Evolutionary conservation across 2,797 vertebrate species (phyloP).

Genomic region (Moxostoma hubbsi): DNA sequence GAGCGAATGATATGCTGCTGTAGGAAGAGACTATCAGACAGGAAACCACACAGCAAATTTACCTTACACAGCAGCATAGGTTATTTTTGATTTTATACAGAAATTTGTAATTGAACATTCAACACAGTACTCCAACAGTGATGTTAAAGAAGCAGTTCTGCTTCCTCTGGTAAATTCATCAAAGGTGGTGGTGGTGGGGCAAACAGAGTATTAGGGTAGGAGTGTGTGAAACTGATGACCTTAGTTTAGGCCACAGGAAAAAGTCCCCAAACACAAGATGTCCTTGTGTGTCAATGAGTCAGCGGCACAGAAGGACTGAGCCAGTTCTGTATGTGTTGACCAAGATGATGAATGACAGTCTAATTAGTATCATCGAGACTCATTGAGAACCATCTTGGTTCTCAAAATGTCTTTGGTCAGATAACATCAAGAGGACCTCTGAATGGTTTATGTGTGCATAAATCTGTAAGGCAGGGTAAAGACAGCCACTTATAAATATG

Average conservation of each 20-base stretch:
- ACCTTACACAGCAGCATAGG: neutral
- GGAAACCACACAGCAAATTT: neutral
- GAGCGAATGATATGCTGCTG: too few species aligned
- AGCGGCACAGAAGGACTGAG: neutral
- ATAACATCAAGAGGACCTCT: constrained; percentile 4
- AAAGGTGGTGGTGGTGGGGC: neutral
- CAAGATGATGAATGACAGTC: constrained; percentile 34
- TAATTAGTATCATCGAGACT: constrained; percentile 16
- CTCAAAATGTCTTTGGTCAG: constrained; percentile 19
- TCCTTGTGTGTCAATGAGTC: constrained; percentile 17
- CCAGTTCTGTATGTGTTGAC: neutral
- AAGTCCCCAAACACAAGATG: neutral
- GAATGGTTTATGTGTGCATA: neutral
- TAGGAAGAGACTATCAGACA: neutral
- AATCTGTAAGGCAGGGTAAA: neutral
- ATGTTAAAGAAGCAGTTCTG: neutral
- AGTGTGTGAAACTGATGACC: neutral
- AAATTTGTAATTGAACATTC: neutral
- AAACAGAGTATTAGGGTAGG: constrained; percentile 1
- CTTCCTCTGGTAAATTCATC: neutral
- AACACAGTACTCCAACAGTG: neutral
- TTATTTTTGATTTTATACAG: neutral
- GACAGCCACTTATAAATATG: neutral
- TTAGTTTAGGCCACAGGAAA: neutral
- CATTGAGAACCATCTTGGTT: neutral